Base-by-base conservation (phyloP, 2,888 invertebrate species). In the Aplocera efformata region DNA sequence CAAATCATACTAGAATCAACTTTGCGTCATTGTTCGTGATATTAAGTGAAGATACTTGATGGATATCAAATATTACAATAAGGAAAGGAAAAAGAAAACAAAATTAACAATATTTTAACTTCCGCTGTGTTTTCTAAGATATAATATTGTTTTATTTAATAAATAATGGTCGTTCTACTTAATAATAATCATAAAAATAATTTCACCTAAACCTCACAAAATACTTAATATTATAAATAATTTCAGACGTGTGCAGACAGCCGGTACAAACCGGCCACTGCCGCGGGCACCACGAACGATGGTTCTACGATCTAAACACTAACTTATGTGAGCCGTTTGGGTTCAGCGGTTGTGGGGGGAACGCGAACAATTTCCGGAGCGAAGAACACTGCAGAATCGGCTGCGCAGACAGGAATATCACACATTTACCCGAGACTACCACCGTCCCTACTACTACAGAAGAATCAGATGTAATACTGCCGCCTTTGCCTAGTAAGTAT, bases 261-360 rank as follows among this genome's bases (percentile, higher is more conserved):
- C 91, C 92, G 1, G 88, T 91, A 56, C 91, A 91, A 30, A 90
- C 90, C 22, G 96, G 97, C 1, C 92, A 92, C 1, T 97, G 97
- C 66, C 91, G 94, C 10, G 93, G 92, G 10, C 92, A 93, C 63
- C 91, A 92, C 48, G 92, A 92, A 62, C 90, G 94, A n/a, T 97
- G 96, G 94, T 96, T 94, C 81, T 98, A 92, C 74, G 94, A 98
- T 73, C 85, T 89, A 13, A 72, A 89, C 11, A 89, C 89, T 23
- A 91, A 91, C 11, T 89, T 89, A 17, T 98, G 98, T 70, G 92
- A 92, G 59, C 91, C 94, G 3, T 98, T 98, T 79, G 92, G 91
- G 36, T 98, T 93, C 82, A 94, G 94, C 11, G 98, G 97, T 24
- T 98, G 98, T 70, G 93, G 94, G 30, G 96, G 94, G 1, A 98